Evolutionary conservation across 2,113 vertebrate species (phyloP).

Genomic region (Chlamydotis undulata): DNA sequence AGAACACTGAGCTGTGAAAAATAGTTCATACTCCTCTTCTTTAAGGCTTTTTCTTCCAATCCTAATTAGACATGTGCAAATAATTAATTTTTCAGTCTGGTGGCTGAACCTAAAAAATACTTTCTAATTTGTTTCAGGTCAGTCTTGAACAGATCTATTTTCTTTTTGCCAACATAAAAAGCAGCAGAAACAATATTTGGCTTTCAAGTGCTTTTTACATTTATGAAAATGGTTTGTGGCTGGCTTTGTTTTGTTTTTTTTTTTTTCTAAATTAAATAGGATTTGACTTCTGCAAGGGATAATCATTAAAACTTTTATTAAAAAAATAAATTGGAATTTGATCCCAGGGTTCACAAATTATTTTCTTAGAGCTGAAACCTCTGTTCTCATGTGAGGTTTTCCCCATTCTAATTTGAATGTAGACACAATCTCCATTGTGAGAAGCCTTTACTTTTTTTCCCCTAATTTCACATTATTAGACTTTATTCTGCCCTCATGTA

Average conservation of each 20-base stretch:
- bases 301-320: background rate
- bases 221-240: background rate
- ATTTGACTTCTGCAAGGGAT: background rate
- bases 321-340: background rate
- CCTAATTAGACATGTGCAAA: background rate
- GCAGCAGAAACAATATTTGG: background rate
- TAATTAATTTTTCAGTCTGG: background rate
- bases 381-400: background rate
- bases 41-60: background rate
- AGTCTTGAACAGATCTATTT: background rate
- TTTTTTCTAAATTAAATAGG: background rate
- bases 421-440: background rate
- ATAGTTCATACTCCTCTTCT: background rate
- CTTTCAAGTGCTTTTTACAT: background rate
- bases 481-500: background rate
- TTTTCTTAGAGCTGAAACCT: background rate
- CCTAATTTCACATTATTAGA: background rate
- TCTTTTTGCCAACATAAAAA: background rate
- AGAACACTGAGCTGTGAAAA: slow-evolving; percentile 5
- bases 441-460: background rate
- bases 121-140: background rate
- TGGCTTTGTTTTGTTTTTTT: background rate
- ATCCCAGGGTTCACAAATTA: background rate
- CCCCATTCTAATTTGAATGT: background rate
- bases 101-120: background rate